A percentile compares a stretch with the other conserved stretches of the same genome.
Evolutionary conservation across 1,140 invertebrate genomes (phyloP).

Genomic region (Cyclargus thomasi): DNA sequence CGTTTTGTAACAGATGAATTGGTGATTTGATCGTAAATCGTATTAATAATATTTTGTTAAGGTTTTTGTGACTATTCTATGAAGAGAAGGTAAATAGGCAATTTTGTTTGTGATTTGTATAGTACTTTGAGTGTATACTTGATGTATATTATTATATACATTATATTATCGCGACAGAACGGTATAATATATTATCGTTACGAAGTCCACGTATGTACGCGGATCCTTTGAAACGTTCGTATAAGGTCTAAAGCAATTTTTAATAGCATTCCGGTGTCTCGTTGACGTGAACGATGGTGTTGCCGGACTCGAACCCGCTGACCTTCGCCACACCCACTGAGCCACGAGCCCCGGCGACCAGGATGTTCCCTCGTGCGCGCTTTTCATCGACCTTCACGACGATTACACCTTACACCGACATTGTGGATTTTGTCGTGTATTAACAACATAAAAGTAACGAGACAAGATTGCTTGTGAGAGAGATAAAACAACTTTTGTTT

Average conservation of each 20-base stretch:
- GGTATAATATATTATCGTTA: no score
- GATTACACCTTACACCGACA: background rate
- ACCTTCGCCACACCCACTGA: conserved; percentile 5
- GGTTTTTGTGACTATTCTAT: background rate
- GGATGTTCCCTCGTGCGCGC: background rate
- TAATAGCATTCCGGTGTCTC: background rate
- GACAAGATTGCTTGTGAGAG: no score
- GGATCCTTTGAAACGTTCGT: background rate
- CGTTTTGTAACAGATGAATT: background rate
- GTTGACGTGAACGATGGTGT: conserved; percentile 3
- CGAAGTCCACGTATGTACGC: background rate
- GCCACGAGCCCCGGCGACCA: background rate
- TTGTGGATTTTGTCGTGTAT: background rate
- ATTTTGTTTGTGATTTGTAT: no score
- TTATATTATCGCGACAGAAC: no score
- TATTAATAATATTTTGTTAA: background rate
- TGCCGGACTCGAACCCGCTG: background rate
- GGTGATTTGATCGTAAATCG: background rate
- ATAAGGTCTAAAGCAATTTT: background rate
- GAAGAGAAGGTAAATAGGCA: no score
- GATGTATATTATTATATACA: no score
- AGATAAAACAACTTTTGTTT: background rate
- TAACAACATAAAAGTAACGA: background rate
- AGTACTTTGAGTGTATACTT: no score
- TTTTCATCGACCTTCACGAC: background rate